Evolutionary conservation across 2,888 invertebrate genomes (phyloP).

Genomic region (Scaptomyza tumidula): DNA sequence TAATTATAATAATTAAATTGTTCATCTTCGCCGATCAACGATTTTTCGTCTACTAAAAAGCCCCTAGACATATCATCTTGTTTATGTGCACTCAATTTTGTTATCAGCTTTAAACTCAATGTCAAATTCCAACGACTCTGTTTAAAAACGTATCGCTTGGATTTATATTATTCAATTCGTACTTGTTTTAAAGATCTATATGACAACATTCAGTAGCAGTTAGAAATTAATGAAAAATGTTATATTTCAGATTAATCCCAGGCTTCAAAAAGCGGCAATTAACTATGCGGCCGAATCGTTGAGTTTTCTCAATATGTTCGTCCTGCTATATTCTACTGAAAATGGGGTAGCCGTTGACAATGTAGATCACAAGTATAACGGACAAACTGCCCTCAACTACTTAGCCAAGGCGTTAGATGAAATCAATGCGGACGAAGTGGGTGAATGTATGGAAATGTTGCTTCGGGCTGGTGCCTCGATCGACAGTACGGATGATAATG

Average conservation of each 20-base stretch:
- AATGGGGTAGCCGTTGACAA: neutral
- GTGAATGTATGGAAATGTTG: neutral
- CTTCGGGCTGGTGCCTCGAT: neutral
- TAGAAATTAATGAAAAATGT: neutral
- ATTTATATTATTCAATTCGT: no score
- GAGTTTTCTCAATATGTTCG: neutral
- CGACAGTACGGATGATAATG: neutral
- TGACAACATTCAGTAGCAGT: neutral
- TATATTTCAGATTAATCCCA: neutral
- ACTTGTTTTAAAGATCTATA: no score
- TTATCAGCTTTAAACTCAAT: neutral
- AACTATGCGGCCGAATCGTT: constrained; percentile 3
- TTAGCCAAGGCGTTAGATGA: neutral
- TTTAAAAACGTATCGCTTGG: no score
- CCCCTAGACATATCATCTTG: neutral
- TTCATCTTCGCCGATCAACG: no score
- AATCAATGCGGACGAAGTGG: neutral
- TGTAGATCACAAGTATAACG: neutral
- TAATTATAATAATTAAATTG: no score
- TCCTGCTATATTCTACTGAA: neutral
- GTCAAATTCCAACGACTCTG: neutral
- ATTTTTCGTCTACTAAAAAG: neutral
- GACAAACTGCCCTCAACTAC: neutral
- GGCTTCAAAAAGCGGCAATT: neutral
- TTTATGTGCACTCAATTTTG: neutral